phyloP scores from a whole-genome alignment of 2,113 vertebrate species.

The Coracopsis vasa region DNA sequence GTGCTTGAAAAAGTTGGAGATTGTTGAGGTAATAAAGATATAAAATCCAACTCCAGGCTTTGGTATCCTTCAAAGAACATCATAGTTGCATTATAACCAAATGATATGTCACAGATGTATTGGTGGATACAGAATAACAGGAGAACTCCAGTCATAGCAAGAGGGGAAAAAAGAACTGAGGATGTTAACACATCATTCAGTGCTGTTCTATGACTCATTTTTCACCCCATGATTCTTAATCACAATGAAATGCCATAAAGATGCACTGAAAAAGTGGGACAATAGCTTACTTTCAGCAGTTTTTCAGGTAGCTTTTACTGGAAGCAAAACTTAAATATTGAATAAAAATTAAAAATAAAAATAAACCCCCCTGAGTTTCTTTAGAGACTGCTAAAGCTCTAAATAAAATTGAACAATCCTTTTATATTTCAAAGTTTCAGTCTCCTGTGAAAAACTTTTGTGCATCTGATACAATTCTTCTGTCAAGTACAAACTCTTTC shows the following conservation, averaged over 20 bases:
- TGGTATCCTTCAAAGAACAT: not conserved
- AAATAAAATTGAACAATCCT: not conserved
- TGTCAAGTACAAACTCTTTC: not conserved
- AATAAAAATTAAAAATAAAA: not conserved
- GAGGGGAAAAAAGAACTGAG: not conserved
- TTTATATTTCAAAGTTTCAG: not conserved
- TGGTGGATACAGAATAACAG: not conserved
- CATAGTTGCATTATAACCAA: not conserved
- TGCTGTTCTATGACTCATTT: conserved; percentile 29
- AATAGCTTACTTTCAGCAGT: not conserved
- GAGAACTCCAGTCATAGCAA: not conserved
- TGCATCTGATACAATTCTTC: not conserved
- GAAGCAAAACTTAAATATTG: not conserved
- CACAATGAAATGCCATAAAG: not conserved
- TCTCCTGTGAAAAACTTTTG: not conserved
- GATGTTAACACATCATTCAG: not conserved
- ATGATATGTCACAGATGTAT: not conserved
- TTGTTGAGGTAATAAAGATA: not conserved
- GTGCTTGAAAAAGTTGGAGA: not conserved
- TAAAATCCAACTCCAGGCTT: not conserved
- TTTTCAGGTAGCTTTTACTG: not conserved
- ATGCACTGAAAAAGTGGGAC: not conserved
- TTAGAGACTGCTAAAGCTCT: not conserved
- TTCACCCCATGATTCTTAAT: conserved; percentile 27
- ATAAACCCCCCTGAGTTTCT: not conserved